A percentile compares a stretch with the other conserved stretches of the same genome.
These are phyloP conservation scores for Cheiracanthium punctorium DNA, from an alignment of 2,888 invertebrate species.

Conservation along the genomic window DNA sequence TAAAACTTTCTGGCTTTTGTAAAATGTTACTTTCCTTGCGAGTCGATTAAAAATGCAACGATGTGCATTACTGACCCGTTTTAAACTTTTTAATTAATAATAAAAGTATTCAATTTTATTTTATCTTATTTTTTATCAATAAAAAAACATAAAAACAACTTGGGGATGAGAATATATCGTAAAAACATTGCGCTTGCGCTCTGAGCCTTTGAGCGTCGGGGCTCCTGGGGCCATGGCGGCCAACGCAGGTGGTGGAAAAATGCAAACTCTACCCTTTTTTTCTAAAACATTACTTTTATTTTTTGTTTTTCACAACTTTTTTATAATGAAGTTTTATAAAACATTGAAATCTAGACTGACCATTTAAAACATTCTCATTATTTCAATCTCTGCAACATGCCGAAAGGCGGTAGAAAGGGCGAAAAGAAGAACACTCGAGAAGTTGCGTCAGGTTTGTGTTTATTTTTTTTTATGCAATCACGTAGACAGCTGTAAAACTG, in stretches of 20 bases:
- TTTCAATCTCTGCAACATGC: constrained; percentile 27
- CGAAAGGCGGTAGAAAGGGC: constrained; percentile 47
- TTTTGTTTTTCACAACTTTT: constrained; percentile 50
- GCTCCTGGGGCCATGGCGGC: constrained; percentile 66
- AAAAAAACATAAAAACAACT: neutral
- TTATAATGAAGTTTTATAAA: neutral
- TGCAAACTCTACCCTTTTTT: constrained; percentile 23
- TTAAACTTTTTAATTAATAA: too few species aligned
- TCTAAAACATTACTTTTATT: constrained; percentile 28
- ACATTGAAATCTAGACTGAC: neutral
- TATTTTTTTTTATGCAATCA: neutral
- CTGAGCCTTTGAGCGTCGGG: constrained; percentile 19
- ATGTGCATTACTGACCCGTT: too few species aligned
- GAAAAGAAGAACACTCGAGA: constrained; percentile 16
- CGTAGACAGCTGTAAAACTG: too few species aligned
- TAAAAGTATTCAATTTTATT: too few species aligned
- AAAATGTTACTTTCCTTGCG: neutral
- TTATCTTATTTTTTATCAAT: too few species aligned
- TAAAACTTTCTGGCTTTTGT: neutral
- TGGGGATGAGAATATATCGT: neutral
- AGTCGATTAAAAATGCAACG: too few species aligned
- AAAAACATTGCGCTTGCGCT: constrained; percentile 40
- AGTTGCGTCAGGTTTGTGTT: constrained; percentile 34
- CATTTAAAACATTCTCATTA: neutral
- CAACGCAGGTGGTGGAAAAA: constrained; percentile 49